A percentile compares a stretch with the other conserved stretches of the same genome.
Evolutionary conservation across 1,140 invertebrate species (phyloP).

Genomic region (Orius laevigatus): DNA sequence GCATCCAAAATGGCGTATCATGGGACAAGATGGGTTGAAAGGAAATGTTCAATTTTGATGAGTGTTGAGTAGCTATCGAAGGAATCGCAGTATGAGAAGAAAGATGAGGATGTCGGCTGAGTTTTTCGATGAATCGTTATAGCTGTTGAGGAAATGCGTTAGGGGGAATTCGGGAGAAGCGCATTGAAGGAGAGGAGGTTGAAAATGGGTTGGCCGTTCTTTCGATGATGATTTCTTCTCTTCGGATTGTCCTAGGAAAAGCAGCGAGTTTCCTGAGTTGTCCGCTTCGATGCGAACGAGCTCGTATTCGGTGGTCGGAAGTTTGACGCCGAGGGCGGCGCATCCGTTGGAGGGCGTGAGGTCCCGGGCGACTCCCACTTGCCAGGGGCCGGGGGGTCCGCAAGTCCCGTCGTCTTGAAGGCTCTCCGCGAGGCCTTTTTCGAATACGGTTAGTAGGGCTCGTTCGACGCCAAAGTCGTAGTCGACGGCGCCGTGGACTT

Average conservation of each 20-base stretch:
- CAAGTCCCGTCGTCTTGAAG: constrained; percentile 24
- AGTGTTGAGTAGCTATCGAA: no score
- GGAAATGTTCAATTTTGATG: no score
- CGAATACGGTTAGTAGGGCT: constrained; percentile 31
- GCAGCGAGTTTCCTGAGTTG: constrained; percentile 26
- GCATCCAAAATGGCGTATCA: no score
- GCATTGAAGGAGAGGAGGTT: constrained; percentile 31
- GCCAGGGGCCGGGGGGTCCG: constrained; percentile 25
- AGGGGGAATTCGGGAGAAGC: constrained; percentile 19
- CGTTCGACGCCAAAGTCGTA: constrained; percentile 33
- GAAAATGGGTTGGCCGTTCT: constrained; percentile 32
- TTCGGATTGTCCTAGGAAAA: constrained; percentile 30
- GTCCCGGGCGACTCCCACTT: constrained; percentile 31
- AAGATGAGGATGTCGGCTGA: neutral
- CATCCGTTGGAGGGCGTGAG: constrained; percentile 34
- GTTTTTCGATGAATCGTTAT: neutral
- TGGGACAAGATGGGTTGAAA: no score
- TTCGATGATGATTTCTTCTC: constrained; percentile 25
- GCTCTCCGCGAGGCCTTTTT: constrained; percentile 26
- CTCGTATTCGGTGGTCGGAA: constrained; percentile 33
- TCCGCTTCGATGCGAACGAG: constrained; percentile 32
- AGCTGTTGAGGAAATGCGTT: constrained; percentile 8
- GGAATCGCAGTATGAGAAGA: neutral
- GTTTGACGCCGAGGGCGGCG: constrained; percentile 30
- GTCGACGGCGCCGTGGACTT: constrained; percentile 25